Evolutionary conservation across 2,797 vertebrate species (phyloP), one percentile per base, ranked within the genome.

Genomic region (Erpetoichthys calabaricus): DNA sequence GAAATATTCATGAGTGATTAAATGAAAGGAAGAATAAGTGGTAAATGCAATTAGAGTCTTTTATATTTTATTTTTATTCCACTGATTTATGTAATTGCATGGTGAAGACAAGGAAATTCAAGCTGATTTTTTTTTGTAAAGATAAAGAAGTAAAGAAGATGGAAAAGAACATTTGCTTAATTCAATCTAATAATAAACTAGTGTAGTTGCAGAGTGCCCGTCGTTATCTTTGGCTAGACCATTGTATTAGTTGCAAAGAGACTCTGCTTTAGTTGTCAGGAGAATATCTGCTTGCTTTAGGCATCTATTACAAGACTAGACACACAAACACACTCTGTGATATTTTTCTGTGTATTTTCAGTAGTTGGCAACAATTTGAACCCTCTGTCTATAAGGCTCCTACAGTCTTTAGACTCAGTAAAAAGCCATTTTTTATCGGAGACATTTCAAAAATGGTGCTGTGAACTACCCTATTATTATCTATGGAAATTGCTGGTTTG

Each of bases 31-130:
- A 76, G 72, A 86, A 81, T 77, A 73, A 83, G 70, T 80, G 76
- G 83, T 77, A 73, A 76, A 75, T 4, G 66, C 71, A 88, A 85
- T 87, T 83, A 86, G 70, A 75, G 72, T 64, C 72, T 78, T 84
- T 84, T 80, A 78, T 86, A 72, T 59, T 79, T 81, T 71, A 73
- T 74, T 70, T 75, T 67, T 64, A 64, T 79, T 76, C 73, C 72
- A 77, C 76, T 86, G 84, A 83, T 86, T 83, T 80, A 78, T 74
- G 73, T 81, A 77, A 83, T 84, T 81, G 78, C 73, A 73, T 78
- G 72, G 81, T 75, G 7, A 7, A n/a, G 7, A 49, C n/a, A n/a
- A 49, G n/a, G 4, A 49, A 7, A 49, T 49, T 49, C 47, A 49
- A 7, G n/a, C 47, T 49, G 47, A 49, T 49, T 49, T 49, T 49